Conservation (phyloP, 2,888 invertebrate species). For the Drosophila prolongata region DNA sequence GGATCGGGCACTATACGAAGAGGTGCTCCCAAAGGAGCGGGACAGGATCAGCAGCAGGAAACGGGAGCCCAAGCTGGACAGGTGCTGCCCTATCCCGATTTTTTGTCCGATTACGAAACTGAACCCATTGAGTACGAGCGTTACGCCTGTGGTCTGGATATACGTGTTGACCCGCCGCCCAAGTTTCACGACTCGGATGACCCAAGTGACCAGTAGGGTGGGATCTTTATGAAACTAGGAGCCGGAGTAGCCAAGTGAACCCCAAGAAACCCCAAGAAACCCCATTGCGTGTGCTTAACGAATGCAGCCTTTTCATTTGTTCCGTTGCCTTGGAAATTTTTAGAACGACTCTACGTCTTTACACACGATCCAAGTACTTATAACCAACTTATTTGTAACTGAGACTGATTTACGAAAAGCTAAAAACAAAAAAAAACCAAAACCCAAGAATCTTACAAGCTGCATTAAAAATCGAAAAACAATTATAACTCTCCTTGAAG, state of each 20-base stretch:
- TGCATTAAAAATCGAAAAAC: constrained; percentile 41
- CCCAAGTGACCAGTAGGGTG: constrained; percentile 80
- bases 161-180: constrained; percentile 91
- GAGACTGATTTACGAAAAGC: constrained; percentile 81
- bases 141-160: constrained; percentile 90
- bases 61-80: constrained; percentile 30
- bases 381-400: constrained; percentile 80
- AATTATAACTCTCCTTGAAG: constrained; percentile 37
- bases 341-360: constrained; percentile 67
- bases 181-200: constrained; percentile 90
- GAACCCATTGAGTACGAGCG: constrained; percentile 87
- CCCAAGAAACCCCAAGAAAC: constrained; percentile 1
- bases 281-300: constrained; percentile 21
- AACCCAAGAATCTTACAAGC: constrained; percentile 42
- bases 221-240: not conserved
- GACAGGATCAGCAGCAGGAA: not conserved
- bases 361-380: constrained; percentile 68
- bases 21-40: constrained; percentile 20
- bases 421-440: constrained; percentile 34
- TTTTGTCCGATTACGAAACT: constrained; percentile 85
- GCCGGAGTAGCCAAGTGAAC: not conserved
- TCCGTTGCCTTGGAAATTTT: constrained; percentile 75
- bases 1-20: constrained; percentile 73
- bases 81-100: constrained; percentile 85
- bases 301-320: constrained; percentile 71